Percentiles rank a stretch among this genome's conserved stretches.
Conservation (phyloP, 35 echinoderm and acorn worm species). For the Holothuria glaberrima region DNA sequence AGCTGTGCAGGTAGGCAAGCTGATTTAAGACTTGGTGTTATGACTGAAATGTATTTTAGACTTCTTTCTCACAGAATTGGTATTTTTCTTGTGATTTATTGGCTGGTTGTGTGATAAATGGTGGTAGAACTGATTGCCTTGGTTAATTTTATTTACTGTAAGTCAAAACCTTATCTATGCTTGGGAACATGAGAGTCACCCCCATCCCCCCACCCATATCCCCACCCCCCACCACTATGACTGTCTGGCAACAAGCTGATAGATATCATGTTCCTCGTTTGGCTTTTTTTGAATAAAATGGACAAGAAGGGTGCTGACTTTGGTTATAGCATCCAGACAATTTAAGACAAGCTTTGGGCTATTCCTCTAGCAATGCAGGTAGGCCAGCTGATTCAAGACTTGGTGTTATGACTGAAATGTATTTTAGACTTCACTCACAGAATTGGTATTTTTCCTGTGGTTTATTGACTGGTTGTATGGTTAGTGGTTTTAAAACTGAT, state of each 20-base stretch:
- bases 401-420: neutral
- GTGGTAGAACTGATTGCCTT: too few relatives aligned
- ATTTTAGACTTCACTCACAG: neutral
- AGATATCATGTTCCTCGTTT: slow-evolving; percentile 83
- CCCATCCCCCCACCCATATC: too few relatives aligned
- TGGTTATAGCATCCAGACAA: slow-evolving; percentile 71
- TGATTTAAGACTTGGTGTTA: neutral
- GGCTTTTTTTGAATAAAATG: slow-evolving; percentile 98
- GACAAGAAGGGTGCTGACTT: slow-evolving; percentile 88
- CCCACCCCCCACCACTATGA: too few relatives aligned
- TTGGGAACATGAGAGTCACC: too few relatives aligned
- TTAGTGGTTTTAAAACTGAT: too few relatives aligned
- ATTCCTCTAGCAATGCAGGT: slow-evolving; percentile 86
- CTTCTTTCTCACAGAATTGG: neutral
- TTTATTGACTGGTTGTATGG: too few relatives aligned
- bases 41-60: neutral
- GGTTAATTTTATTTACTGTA: too few relatives aligned
- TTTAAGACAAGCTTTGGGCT: slow-evolving; percentile 83
- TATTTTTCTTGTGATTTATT: too few relatives aligned
- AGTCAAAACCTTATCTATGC: too few relatives aligned
- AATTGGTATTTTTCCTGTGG: too few relatives aligned
- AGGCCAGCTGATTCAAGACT: neutral
- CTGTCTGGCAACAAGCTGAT: slow-evolving; percentile 94
- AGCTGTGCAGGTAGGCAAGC: slow-evolving; percentile 73
- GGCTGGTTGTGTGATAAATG: too few relatives aligned